These are phyloP conservation scores for Maniola jurtina DNA, from an alignment of 1,140 invertebrate species.

Conservation along the genomic window DNA sequence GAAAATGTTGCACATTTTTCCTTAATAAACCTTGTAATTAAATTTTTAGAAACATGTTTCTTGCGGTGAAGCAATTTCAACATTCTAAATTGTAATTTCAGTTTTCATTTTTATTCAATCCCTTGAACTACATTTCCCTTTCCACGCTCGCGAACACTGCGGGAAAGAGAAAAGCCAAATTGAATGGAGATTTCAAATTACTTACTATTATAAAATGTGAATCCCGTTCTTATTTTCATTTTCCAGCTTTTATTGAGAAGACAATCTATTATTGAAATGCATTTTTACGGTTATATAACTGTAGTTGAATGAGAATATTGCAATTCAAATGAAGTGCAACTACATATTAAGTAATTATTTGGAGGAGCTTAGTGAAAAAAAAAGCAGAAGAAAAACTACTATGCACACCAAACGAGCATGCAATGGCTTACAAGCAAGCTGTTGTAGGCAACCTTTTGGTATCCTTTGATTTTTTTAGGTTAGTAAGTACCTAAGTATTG, in stretches of 20 bases:
- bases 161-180: slow-evolving; percentile 20
- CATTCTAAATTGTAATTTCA: slow-evolving; percentile 18
- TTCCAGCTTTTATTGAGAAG: slow-evolving; percentile 15
- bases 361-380: too few relatives aligned
- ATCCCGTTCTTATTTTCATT: slow-evolving; percentile 13
- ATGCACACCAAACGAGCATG: too few relatives aligned
- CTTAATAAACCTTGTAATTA: neutral
- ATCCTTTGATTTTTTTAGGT: too few relatives aligned
- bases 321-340: too few relatives aligned
- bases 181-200: slow-evolving; percentile 25
- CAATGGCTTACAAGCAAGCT: too few relatives aligned
- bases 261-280: slow-evolving; percentile 12
- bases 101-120: slow-evolving; percentile 26
- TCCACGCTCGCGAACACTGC: slow-evolving; percentile 11
- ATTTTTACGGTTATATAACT: neutral
- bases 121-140: slow-evolving; percentile 17
- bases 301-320: neutral
- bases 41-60: slow-evolving; percentile 7
- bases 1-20: neutral
- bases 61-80: slow-evolving; percentile 9
- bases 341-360: too few relatives aligned
- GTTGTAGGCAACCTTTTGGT: too few relatives aligned
- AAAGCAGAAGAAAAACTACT: too few relatives aligned
- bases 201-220: slow-evolving; percentile 25
- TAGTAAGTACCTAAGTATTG: too few relatives aligned